phyloP scores from a whole-genome alignment of 1,140 invertebrate genomes.

The Gonioctena quinquepunctata region DNA sequence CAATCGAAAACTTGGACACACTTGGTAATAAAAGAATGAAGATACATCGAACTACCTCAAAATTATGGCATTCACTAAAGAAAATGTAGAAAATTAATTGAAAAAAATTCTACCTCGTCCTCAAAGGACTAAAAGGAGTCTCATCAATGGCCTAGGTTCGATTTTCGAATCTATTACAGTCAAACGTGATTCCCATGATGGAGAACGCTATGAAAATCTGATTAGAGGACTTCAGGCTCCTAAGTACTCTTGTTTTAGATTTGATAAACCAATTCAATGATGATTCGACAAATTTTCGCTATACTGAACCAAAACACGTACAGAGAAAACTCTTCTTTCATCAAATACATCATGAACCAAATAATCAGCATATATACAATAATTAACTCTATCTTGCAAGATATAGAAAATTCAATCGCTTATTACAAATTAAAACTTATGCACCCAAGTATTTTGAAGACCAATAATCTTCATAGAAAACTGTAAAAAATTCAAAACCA shows the following conservation, averaged over 20 bases:
- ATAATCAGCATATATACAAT: no score
- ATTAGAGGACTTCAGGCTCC: slow-evolving; percentile 26
- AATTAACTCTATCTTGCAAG: no score
- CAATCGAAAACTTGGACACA: neutral
- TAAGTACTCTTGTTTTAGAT: neutral
- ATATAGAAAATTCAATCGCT: no score
- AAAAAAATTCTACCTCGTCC: slow-evolving; percentile 34
- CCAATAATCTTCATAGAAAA: no score
- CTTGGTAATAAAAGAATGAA: neutral
- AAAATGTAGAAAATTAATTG: slow-evolving; percentile 29
- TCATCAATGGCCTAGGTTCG: slow-evolving; percentile 41
- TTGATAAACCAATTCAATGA: slow-evolving; percentile 7
- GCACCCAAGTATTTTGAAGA: no score
- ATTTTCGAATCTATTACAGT: slow-evolving; percentile 41
- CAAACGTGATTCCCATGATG: slow-evolving; percentile 43
- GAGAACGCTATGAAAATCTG: slow-evolving; percentile 34
- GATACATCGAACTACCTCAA: neutral
- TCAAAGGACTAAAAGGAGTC: slow-evolving; percentile 39
- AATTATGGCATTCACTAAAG: neutral
- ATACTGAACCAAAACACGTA: no score
- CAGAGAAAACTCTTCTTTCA: no score
- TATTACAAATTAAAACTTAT: no score
- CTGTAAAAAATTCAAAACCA: no score
- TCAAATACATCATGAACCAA: no score
- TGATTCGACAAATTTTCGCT: no score